These are phyloP conservation scores for Leucopsar rothschildi DNA, from an alignment of 2,113 vertebrate species.

Conservation along the genomic window DNA sequence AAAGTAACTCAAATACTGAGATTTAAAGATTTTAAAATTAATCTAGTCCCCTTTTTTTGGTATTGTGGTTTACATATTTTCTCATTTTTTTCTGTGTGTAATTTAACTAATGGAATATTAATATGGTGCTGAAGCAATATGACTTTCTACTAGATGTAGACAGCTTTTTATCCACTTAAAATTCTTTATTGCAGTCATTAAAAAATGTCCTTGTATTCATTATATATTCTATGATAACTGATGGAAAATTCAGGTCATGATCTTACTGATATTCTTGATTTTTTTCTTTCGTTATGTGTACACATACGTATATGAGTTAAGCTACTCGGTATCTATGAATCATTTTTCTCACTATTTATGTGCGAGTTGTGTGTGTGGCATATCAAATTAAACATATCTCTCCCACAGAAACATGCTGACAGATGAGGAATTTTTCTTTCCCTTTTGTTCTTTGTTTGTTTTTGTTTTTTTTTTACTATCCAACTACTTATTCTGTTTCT, in stretches of 20 bases:
- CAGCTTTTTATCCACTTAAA: background rate
- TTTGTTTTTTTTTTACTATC: background rate
- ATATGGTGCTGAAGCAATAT: background rate
- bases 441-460: accelerated
- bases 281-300: background rate
- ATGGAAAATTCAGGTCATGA: background rate
- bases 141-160: background rate
- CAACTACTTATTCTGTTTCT: background rate
- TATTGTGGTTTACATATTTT: background rate
- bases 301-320: background rate
- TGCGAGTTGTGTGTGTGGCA: background rate
- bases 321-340: background rate
- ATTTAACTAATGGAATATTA: background rate
- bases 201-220: background rate
- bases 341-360: background rate
- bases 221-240: background rate
- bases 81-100: background rate
- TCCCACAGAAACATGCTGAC: background rate
- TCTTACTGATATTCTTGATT: background rate
- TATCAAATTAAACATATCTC: background rate
- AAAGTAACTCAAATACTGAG: background rate
- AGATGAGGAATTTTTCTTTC: background rate
- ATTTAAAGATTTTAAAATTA: background rate
- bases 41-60: background rate
- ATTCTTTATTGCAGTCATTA: background rate